phyloP scores from a whole-genome alignment of 1,140 invertebrate species.

The Atta cephalotes region DNA sequence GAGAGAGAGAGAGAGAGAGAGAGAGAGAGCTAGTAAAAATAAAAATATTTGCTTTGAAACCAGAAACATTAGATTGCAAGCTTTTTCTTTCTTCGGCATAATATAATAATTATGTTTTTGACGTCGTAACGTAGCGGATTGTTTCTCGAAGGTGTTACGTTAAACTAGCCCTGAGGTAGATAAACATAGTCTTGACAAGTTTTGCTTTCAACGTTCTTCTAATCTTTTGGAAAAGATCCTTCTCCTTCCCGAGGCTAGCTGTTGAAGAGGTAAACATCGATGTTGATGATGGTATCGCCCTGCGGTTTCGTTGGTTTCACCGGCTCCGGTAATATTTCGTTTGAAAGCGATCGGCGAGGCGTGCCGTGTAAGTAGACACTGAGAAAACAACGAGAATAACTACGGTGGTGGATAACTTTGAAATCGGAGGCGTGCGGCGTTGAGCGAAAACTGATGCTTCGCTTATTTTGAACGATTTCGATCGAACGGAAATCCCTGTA shows the following conservation, averaged over 20 bases:
- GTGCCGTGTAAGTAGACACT: slow-evolving; percentile 71
- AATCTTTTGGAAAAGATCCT: slow-evolving; percentile 42
- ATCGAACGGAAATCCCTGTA: slow-evolving; percentile 53
- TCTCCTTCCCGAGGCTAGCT: slow-evolving; percentile 12
- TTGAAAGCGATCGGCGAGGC: slow-evolving; percentile 62
- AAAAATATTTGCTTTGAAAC: slow-evolving; percentile 12
- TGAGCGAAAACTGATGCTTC: slow-evolving; percentile 68
- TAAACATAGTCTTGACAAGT: slow-evolving; percentile 51
- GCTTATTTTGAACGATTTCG: slow-evolving; percentile 69
- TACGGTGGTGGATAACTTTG: slow-evolving; percentile 71
- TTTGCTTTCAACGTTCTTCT: slow-evolving; percentile 45
- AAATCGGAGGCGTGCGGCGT: slow-evolving; percentile 66
- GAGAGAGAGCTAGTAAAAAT: background rate
- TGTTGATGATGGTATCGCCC: slow-evolving; percentile 58
- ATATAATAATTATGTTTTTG: slow-evolving; percentile 28
- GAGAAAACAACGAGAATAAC: slow-evolving; percentile 70
- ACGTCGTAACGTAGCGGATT: background rate
- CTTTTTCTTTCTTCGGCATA: background rate
- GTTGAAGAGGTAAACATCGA: slow-evolving; percentile 46
- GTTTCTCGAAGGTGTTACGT: background rate
- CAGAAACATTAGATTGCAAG: background rate
- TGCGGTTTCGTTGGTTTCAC: slow-evolving; percentile 16
- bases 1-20: no score
- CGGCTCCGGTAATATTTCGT: slow-evolving; percentile 56
- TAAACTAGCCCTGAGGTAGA: slow-evolving; percentile 1